Conservation (phyloP, 2,113 vertebrate genomes). For the Phyllostomus hastatus region DNA sequence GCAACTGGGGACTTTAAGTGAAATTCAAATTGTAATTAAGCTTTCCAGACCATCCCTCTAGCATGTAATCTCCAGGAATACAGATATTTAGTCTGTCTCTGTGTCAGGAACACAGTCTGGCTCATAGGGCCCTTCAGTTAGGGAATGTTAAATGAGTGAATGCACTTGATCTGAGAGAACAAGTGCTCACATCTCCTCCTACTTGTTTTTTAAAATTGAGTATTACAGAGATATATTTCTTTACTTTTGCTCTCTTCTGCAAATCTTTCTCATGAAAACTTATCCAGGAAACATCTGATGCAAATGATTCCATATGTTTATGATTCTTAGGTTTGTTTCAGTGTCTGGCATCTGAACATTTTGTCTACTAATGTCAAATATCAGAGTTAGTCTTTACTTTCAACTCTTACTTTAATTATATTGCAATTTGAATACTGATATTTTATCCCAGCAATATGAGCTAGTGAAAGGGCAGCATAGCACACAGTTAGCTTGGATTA, state of each 20-base stretch:
- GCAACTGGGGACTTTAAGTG: neutral
- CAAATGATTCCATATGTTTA: neutral
- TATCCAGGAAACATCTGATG: neutral
- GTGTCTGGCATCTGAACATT: neutral
- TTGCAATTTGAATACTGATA: neutral
- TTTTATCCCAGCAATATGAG: neutral
- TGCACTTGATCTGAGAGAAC: neutral
- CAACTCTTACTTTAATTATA: neutral
- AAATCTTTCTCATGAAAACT: neutral
- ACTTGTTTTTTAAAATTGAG: neutral
- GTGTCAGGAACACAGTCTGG: neutral
- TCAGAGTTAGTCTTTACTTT: neutral
- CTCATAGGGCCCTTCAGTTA: neutral
- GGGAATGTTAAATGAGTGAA: conserved; percentile 23
- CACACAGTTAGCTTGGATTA: neutral
- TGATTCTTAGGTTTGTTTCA: neutral
- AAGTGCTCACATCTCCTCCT: neutral
- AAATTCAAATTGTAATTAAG: conserved; percentile 14
- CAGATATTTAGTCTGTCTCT: neutral
- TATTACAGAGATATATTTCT: neutral
- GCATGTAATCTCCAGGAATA: neutral
- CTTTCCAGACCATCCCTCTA: neutral
- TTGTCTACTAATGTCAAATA: neutral
- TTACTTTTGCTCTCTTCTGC: neutral
- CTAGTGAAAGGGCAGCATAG: neutral